A percentile compares a stretch with the other conserved stretches of the same genome.
These are phyloP conservation scores for Scrobipalpa atriplicella DNA, from an alignment of 2,888 invertebrate genomes.

Conservation along the genomic window DNA sequence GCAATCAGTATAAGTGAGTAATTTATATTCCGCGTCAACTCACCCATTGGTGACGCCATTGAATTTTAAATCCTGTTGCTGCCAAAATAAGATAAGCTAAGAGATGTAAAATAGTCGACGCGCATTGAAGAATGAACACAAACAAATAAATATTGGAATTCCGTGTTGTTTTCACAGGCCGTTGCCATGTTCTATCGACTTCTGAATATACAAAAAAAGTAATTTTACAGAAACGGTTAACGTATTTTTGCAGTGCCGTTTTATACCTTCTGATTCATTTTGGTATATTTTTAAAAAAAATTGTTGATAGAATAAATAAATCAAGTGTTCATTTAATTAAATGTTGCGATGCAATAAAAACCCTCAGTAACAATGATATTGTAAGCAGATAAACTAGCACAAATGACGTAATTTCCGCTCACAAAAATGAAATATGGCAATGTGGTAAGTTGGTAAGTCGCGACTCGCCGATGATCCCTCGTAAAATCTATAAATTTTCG, in stretches of 20 bases:
- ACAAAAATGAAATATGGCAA: constrained; percentile 75
- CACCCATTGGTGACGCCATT: constrained; percentile 43
- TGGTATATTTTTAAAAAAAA: neutral
- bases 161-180: constrained; percentile 20
- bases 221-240: neutral
- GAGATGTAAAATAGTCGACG: constrained; percentile 30
- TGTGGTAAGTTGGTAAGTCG: constrained; percentile 69
- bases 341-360: constrained; percentile 18
- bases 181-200: neutral
- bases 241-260: neutral
- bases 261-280: neutral
- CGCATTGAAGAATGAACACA: constrained; percentile 18
- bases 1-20: constrained; percentile 62
- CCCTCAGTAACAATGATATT: constrained; percentile 40
- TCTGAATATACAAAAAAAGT: neutral
- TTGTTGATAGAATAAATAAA: too few species aligned
- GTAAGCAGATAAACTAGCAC: constrained; percentile 58
- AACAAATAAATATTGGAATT: constrained; percentile 30
- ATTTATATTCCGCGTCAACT: constrained; percentile 70
- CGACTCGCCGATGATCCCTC: constrained; percentile 77
- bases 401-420: constrained; percentile 74
- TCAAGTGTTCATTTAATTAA: neutral
- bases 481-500: constrained; percentile 79
- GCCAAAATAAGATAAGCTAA: constrained; percentile 45
- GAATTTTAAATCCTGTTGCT: constrained; percentile 51